Evolutionary conservation across 2,797 vertebrate genomes (phyloP).

Genomic region (Liasis olivaceus): DNA sequence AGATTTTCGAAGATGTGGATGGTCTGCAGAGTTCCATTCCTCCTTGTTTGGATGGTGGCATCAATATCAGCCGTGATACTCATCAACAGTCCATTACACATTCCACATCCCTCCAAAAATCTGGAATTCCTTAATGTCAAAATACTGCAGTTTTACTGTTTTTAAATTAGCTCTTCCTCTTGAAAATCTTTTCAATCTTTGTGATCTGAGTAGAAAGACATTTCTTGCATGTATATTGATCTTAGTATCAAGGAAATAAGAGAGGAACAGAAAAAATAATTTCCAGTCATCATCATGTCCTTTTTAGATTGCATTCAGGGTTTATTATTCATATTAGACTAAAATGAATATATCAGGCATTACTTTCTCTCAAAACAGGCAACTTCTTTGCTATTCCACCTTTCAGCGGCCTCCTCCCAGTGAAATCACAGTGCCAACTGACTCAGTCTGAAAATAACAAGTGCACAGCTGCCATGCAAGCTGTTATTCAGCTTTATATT

Average conservation of each 20-base stretch:
- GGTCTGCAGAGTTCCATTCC: neutral
- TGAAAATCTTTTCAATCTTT: neutral
- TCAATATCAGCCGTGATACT: neutral
- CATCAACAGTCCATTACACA: neutral
- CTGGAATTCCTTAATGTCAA: neutral
- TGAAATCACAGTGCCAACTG: neutral
- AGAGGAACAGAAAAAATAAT: neutral
- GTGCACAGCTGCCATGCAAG: neutral
- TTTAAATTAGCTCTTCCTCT: neutral
- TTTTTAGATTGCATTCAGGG: neutral
- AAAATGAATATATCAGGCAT: neutral
- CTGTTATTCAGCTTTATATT: slow-evolving; percentile 11
- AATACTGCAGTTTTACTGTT: neutral
- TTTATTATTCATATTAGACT: neutral
- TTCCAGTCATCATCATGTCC: neutral
- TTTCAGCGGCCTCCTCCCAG: neutral
- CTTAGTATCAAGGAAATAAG: neutral
- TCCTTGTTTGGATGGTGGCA: neutral
- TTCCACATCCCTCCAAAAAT: neutral
- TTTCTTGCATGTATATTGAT: neutral
- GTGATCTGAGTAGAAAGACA: neutral
- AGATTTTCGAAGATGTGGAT: neutral
- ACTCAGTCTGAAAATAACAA: neutral
- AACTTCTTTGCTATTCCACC: neutral
- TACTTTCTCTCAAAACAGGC: neutral